Evolutionary conservation across 2,888 invertebrate genomes (phyloP).

Genomic region (Tetropium fuscum): DNA sequence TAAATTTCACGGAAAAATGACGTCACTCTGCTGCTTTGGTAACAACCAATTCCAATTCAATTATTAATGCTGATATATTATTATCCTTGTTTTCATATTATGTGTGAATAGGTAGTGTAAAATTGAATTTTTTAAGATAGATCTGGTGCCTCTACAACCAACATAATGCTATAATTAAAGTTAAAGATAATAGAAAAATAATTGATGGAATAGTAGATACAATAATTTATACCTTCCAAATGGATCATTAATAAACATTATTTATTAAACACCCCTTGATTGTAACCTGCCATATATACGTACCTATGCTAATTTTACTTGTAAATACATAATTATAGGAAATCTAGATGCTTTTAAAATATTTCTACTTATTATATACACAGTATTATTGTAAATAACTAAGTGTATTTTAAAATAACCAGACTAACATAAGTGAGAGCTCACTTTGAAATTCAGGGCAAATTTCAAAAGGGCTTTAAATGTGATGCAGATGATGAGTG

Average conservation of each 20-base stretch:
- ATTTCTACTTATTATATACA: conserved; percentile 57
- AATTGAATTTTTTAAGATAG: too few species aligned
- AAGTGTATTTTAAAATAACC: conserved; percentile 51
- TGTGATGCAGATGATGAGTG: conserved; percentile 52
- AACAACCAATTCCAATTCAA: too few species aligned
- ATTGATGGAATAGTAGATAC: too few species aligned
- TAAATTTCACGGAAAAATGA: too few species aligned
- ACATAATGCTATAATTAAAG: too few species aligned
- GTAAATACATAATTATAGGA: conserved; percentile 55
- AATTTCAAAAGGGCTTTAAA: conserved; percentile 49
- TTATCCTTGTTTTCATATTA: too few species aligned
- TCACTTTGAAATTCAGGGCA: conserved; percentile 37
- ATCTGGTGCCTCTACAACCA: too few species aligned
- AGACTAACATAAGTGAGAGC: conserved; percentile 37
- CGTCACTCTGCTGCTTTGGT: too few species aligned
- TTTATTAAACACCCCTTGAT: conserved; percentile 44
- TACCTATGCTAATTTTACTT: conserved; percentile 59
- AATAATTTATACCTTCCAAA: too few species aligned
- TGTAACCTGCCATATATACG: conserved; percentile 62
- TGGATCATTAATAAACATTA: conserved; percentile 6
- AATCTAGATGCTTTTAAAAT: conserved; percentile 56
- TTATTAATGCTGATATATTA: too few species aligned
- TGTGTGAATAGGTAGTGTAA: too few species aligned
- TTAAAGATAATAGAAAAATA: too few species aligned
- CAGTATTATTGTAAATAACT: conserved; percentile 58